Evolutionary conservation across 2,797 vertebrate genomes (phyloP), one percentile per base, ranked within the genome.

Genomic region (Aldrovandia affinis): DNA sequence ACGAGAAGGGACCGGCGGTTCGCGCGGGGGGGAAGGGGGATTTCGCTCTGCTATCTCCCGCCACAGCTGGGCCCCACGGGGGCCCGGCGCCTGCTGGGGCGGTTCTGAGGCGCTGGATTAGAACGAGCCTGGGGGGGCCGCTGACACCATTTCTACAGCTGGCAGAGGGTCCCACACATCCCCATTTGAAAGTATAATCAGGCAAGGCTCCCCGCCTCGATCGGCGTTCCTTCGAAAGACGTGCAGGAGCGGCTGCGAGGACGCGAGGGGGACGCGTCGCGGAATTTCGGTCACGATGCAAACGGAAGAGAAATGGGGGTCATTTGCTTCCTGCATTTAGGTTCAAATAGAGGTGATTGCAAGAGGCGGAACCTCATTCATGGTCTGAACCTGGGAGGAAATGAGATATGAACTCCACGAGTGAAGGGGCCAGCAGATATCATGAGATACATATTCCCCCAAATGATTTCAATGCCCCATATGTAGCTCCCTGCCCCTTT

Each of bases 101-200:
- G 0, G 52, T 89, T 87, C 86, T 80, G 84, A 91, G 89, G 86
- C 85, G 88, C 52, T 83, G 90, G 91, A 93, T 92, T 91, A 94
- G 87, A 89, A 89, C 87, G 89, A 87, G 84, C 89, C 88, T 30
- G n/a, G 30, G 87, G 91, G 89, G 85, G 88, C 65, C 57, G 81
- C 86, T 91, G 91, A 94, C 92, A 93, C 90, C 80, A 83, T 90
- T 92, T 91, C 91, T 92, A 89, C 90, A 93, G 91, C 91, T 92
- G 91, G 85, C 90, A 83, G 78, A 89, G 85, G 88, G 57, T 78
- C 63, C 61, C 81, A 57, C 33, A 68, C 18, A 65, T 59, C 63
- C 75, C 81, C 68, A 39, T 90, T 91, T 90, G 87, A 91, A 89
- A 85, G 82, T 44, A 14, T 42, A 33, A 65, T 79, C 78, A 18